Conservation (phyloP, 2,113 vertebrate species). For the Etia nguti region DNA sequence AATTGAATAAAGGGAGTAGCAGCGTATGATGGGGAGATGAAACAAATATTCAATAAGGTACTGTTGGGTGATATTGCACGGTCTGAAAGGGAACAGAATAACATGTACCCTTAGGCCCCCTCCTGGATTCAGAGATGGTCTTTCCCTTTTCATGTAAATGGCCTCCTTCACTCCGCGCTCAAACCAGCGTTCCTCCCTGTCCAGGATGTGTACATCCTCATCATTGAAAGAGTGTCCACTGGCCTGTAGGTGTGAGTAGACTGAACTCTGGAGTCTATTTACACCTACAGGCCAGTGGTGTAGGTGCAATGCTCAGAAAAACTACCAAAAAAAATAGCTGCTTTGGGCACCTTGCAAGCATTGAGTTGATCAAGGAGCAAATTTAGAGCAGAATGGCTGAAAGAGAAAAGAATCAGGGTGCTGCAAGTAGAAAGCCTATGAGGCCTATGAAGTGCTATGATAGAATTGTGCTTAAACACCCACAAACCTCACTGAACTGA, state of each 20-base stretch:
- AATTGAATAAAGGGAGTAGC: no score
- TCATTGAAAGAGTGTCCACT: not conserved
- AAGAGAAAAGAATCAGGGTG: not conserved
- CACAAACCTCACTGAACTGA: not conserved
- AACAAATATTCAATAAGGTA: no score
- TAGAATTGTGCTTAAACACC: not conserved
- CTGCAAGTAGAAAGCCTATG: not conserved
- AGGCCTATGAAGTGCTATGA: not conserved
- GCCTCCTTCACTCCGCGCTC: not conserved
- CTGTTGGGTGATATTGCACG: no score
- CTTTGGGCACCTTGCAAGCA: not conserved
- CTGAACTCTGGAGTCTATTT: not conserved
- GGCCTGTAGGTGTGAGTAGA: not conserved
- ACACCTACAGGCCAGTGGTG: not conserved
- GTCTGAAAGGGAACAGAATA: no score
- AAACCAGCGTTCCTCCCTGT: not conserved
- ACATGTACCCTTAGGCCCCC: not conserved
- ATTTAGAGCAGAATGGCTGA: not conserved
- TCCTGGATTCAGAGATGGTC: not conserved
- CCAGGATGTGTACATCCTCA: not conserved
- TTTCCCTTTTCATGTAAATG: not conserved
- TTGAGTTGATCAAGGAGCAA: not conserved
- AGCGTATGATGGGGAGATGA: no score
- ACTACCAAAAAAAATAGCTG: not conserved
- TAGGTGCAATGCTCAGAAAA: not conserved